phyloP scores from a whole-genome alignment of 2,113 vertebrate species.

The Entelurus aequoreus region DNA sequence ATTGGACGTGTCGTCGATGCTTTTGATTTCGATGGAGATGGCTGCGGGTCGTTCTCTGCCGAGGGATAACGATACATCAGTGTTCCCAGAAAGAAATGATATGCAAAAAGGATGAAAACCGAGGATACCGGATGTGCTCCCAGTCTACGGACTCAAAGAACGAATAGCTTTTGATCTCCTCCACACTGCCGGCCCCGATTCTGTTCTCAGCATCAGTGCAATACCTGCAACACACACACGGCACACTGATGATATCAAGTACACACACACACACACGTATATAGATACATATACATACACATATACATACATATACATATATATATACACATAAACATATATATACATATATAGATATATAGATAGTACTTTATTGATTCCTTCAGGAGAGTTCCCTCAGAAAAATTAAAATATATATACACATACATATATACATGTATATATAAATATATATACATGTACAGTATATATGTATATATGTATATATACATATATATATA shows the following conservation, averaged over 20 bases:
- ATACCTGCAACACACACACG: conserved; percentile 72
- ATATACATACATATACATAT: too few species aligned
- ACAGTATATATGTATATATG: too few species aligned
- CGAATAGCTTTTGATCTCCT: conserved; percentile 89
- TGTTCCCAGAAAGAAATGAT: background rate
- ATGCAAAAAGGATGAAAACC: background rate
- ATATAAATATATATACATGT: too few species aligned
- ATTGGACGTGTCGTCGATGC: conserved; percentile 96
- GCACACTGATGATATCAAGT: background rate
- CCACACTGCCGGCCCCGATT: conserved; percentile 86
- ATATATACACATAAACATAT: too few species aligned
- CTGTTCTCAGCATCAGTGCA: conserved; percentile 91
- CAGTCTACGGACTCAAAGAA: conserved; percentile 98
- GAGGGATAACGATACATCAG: background rate
- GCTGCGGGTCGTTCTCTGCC: conserved; percentile 90
- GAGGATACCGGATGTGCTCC: conserved; percentile 91
- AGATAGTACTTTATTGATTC: too few species aligned
- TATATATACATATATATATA: too few species aligned
- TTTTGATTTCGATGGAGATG: conserved; percentile 95
- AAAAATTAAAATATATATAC: too few species aligned
- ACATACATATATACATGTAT: too few species aligned
- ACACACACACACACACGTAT: too few species aligned
- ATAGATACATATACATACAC: too few species aligned
- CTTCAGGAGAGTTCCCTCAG: too few species aligned
- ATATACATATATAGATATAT: too few species aligned